Evolutionary conservation across 2,113 vertebrate genomes (phyloP).

Genomic region (Carettochelys insculpta): DNA sequence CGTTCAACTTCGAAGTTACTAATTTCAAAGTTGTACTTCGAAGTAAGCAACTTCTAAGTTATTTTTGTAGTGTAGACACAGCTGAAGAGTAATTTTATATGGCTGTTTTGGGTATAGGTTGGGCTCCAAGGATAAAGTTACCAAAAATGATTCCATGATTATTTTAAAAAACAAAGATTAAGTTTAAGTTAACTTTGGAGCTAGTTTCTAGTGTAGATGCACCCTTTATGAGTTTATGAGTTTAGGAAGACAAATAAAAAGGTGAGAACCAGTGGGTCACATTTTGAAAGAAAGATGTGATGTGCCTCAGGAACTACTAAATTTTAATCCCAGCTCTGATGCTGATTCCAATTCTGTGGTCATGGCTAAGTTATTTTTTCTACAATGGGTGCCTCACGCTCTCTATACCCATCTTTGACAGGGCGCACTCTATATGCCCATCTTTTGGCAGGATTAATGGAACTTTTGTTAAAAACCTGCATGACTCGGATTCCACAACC

Average conservation of each 20-base stretch:
- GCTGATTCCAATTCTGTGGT: neutral
- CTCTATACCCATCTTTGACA: neutral
- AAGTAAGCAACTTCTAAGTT: too few relatives aligned
- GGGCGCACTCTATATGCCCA: too few relatives aligned
- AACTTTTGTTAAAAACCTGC: neutral
- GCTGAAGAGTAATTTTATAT: neutral
- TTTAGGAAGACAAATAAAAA: neutral
- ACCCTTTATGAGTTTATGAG: too few relatives aligned
- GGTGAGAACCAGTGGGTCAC: neutral
- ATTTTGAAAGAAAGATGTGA: neutral
- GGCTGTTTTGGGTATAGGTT: neutral
- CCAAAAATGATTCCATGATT: neutral
- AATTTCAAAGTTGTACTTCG: too few relatives aligned
- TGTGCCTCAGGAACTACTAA: neutral
- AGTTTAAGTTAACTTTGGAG: too few relatives aligned
- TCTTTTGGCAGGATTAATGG: too few relatives aligned
- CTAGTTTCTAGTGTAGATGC: too few relatives aligned
- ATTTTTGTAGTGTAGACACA: too few relatives aligned
- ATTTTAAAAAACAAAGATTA: neutral
- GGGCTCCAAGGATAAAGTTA: neutral
- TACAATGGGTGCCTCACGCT: neutral
- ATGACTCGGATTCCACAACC: neutral
- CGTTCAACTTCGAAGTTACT: too few relatives aligned
- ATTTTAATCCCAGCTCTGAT: neutral
- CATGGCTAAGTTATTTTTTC: neutral